Evolutionary conservation across 2,113 vertebrate genomes (phyloP), one percentile per base, ranked within the genome.

Genomic region (Catharus bicknelli): DNA sequence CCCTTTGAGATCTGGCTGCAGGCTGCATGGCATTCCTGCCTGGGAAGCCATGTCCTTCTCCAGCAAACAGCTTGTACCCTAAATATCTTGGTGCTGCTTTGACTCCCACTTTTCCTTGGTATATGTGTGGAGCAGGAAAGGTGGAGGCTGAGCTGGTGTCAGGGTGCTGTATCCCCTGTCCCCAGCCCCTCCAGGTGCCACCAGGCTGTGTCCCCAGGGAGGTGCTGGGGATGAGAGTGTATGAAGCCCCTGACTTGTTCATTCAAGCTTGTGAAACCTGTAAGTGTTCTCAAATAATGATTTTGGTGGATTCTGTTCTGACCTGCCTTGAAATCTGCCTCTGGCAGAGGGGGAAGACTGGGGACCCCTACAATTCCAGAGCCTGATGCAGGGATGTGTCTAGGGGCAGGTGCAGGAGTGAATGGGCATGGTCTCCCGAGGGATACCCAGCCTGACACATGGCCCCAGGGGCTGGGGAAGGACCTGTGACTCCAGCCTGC

Each of bases 161-260:
- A 23, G 62, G n/a, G 5, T 80, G 58, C 40, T 45, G 8, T 43
- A 48, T 61, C 7, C 8, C 25, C 29, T 42, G 0, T 26, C 74
- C 21, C 73, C 73, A 45, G 38, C 9, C 40, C 16, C 11, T 67
- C 18, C 42, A 74, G 34, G 13, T 69, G 30, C 47, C 42, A 19
- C 10, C 1, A 2, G 6, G 29, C 36, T 0, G 0, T 25, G 29
- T 50, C 13, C 54, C 25, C 1, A 2, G 10, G 32, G 32, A 88
- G 8, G 8, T 76, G 74, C 42, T 84, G 51, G 23, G 42, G 59
- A 45, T 16, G 21, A 43, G 7, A 86, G 21, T 32, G 27, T 48
- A 53, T 45, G 70, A 57, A 85, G 25, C 36, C 9, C 2, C 62
- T 58, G 14, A 4, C 8, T 45, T 30, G 7, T 40, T 75, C 25